phyloP scores from a whole-genome alignment of 2,888 invertebrate genomes.

The Microchrysa polita region DNA sequence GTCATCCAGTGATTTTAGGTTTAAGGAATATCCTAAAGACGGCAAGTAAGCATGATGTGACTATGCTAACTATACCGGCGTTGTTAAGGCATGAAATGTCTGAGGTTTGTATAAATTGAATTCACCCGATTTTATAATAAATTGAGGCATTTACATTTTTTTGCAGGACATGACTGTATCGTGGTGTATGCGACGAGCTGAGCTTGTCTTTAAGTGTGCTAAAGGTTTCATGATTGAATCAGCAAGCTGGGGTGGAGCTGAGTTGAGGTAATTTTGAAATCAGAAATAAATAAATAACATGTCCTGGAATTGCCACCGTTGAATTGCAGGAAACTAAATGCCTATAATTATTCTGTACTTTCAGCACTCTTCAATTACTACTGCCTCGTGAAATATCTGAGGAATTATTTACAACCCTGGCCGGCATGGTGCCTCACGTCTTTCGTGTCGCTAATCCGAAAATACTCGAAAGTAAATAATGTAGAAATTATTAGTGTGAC shows the following conservation, averaged over 20 bases:
- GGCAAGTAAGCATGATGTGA: conserved; percentile 94
- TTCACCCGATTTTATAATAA: conserved; percentile 21
- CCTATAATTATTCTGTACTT: neutral
- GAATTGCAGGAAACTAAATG: no score
- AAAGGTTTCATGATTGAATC: conserved; percentile 99
- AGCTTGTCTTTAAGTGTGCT: conserved; percentile 97
- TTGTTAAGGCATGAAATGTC: conserved; percentile 92
- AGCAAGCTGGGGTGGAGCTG: conserved; percentile 91
- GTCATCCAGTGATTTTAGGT: conserved; percentile 95
- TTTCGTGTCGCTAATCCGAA: conserved; percentile 96
- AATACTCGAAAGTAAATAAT: conserved; percentile 68
- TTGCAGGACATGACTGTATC: conserved; percentile 91
- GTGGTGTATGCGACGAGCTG: conserved; percentile 96
- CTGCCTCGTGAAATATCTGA: conserved; percentile 86
- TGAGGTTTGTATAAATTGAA: conserved; percentile 72
- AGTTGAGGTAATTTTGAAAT: conserved; percentile 80
- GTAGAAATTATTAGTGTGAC: neutral
- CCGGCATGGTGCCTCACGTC: conserved; percentile 90
- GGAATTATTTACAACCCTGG: conserved; percentile 81
- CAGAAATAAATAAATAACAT: no score
- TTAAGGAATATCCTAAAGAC: conserved; percentile 93
- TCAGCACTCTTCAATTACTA: conserved; percentile 66
- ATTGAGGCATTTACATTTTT: neutral
- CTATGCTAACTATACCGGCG: conserved; percentile 91
- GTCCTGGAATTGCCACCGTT: no score